Evolutionary conservation across 2,888 invertebrate species (phyloP).

Genomic region (Drosophila subquinaria): DNA sequence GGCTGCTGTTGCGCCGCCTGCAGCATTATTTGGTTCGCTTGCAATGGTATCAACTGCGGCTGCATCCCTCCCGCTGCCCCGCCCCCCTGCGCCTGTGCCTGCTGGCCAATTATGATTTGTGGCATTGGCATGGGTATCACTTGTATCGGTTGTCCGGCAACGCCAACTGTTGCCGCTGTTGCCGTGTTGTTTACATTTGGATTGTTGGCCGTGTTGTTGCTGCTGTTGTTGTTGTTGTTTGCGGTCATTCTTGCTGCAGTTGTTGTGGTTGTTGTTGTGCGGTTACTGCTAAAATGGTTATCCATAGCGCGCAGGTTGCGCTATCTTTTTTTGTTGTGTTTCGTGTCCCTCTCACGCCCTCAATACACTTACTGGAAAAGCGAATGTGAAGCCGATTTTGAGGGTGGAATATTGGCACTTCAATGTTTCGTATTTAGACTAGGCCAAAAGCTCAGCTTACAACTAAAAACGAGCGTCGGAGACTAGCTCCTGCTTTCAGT

Average conservation of each 20-base stretch:
- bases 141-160: conserved; percentile 73
- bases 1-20: conserved; percentile 84
- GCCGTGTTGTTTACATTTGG: conserved; percentile 15
- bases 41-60: conserved; percentile 83
- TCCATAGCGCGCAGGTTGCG: conserved; percentile 66
- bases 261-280: conserved; percentile 50
- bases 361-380: conserved; percentile 84
- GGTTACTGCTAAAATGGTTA: conserved; percentile 66
- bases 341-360: conserved; percentile 57
- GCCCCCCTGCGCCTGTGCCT: conserved; percentile 73
- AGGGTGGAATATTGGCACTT: conserved; percentile 83
- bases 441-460: conserved; percentile 66
- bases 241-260: conserved; percentile 56
- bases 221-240: conserved; percentile 43
- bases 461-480: conserved; percentile 49
- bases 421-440: conserved; percentile 62
- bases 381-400: conserved; percentile 84
- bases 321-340: conserved; percentile 34
- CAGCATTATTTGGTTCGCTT: conserved; percentile 84
- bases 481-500: conserved; percentile 24
- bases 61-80: conserved; percentile 60
- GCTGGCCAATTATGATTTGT: conserved; percentile 84
- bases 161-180: conserved; percentile 23
- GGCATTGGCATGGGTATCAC: conserved; percentile 83
- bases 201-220: conserved; percentile 26